Base-by-base conservation (phyloP, 2,888 invertebrate species). In the Oscheius sp. region DNA sequence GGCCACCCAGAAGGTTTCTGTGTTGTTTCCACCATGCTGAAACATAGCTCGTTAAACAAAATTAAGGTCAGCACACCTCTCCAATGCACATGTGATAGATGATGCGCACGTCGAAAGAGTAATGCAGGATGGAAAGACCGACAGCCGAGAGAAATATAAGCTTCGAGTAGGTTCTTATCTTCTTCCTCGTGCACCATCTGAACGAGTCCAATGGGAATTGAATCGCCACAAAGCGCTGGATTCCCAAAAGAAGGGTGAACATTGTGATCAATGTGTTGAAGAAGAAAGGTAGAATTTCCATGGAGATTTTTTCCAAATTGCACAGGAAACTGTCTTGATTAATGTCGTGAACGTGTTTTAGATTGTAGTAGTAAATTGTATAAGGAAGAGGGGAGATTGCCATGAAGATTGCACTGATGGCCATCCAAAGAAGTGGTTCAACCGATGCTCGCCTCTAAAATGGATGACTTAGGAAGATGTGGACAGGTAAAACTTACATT, bases 231-330 rank as follows among this genome's bases (percentile, higher is more conserved):
- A 84, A 83, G 75, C 83, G 75, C 70, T 83, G 83, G 55, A 79
- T 70, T 29, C 83, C 83, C 47, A 84, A 68, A 32, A 84, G 72
- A 13, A 84, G 77, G 2, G 84, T 84, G 72, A 83, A 83, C 9
- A 84, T 70, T 2, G 83, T 83, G 68, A 82, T 82, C 4, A 84
- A 74, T 3, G 79, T 82, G 66, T 84, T 84, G 81, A 84, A 84
- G 75, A 84, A 83, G 70, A 84, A 83, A 7, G 84, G 84, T 29
- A 84, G 50, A 32, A 80, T 79, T 73, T 84, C 82, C 84, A 84
- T 84, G 60, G 79, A 83, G 9, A 84, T 74, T 78, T 84, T 84
- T 48, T 83, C 80, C 1, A 84, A 63, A 72, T 83, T 79, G 62
- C 84, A 84, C 3, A 84, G 58, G 33, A 76, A 76, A 3, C 77